Base-by-base conservation (phyloP, 2,797 vertebrate species). In the Helarctos malayanus region DNA sequence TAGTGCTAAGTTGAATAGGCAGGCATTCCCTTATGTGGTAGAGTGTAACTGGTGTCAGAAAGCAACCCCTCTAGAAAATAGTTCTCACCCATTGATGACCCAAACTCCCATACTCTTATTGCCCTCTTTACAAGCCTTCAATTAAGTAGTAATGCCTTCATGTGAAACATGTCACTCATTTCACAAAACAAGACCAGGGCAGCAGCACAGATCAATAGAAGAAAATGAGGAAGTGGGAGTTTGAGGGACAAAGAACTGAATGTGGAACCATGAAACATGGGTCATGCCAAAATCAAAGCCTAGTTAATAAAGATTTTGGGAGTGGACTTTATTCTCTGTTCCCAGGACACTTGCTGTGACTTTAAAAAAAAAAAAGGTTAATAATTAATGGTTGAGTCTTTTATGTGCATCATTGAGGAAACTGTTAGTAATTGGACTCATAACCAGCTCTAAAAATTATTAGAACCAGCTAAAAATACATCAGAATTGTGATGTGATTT, bases 91-190 rank as follows among this genome's bases (percentile, higher is more conserved):
- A 3, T 6, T 7, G 52, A 29, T 25, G 23, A 56, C 21, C 27
- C 12, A n/a, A 15, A 21, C 12, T 6, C 4, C 8, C 23, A 3
- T 3, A 18, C n/a, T 78, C n/a, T n/a, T 35, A 4, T 0, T 61
- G 57, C 13, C 27, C 3, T 78, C 86, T 49, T 71, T 27, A 29
- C 13, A 38, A 57, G n/a, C 4, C 32, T 3, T 29, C n/a, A 73
- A 49, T 82, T n/a, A 71, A 12, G 21, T 41, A 79, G 47, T 35
- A 82, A 45, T 25, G 38, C 49, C 84, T 84, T 49, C 13, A 19
- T 12, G 0, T 41, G 56, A 73, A 91, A 13, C 16, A 4, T 49
- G 45, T 56, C n/a, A 1, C 54, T 23, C 47, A 56, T 87, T 57
- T 73, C 38, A 82, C 7, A 35, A 57, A 56, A 92, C 23, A 61